These are phyloP conservation scores for Takifugu flavidus DNA, from an alignment of 2,113 vertebrate species.

Conservation along the genomic window DNA sequence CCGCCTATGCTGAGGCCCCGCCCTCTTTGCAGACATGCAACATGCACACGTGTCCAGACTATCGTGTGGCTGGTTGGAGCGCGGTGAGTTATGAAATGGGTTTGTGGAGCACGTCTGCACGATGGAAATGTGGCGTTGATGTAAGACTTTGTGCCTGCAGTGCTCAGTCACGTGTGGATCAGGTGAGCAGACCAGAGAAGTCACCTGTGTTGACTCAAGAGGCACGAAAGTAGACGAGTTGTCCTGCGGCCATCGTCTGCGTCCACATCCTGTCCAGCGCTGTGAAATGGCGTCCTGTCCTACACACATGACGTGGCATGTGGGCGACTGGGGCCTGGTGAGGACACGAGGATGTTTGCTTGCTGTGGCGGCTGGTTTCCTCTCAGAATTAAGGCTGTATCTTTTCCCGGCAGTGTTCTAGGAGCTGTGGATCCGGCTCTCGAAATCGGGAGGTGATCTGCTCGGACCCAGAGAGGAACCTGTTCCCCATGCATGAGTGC, in stretches of 20 bases:
- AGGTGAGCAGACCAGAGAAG: conserved; percentile 81
- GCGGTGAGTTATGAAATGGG: conserved; percentile 68
- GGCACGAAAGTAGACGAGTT: conserved; percentile 74
- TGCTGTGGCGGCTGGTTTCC: not conserved
- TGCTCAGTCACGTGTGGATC: conserved; percentile 88
- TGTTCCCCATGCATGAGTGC: conserved; percentile 77
- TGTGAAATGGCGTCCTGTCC: conserved; percentile 76
- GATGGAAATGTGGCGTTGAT: not conserved
- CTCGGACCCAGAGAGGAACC: conserved; percentile 74
- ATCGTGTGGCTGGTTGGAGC: conserved; percentile 79
- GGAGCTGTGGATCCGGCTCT: conserved; percentile 83
- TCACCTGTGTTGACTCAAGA: conserved; percentile 75
- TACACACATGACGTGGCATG: conserved; percentile 78
- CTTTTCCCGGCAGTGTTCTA: conserved; percentile 80
- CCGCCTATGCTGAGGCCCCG: conserved; percentile 77
- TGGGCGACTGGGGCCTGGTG: conserved; percentile 89
- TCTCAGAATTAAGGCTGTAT: not conserved
- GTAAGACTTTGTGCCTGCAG: conserved; percentile 60
- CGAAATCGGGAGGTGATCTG: conserved; percentile 89
- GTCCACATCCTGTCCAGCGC: conserved; percentile 66
- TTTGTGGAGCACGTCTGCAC: not conserved
- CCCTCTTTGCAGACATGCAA: conserved; percentile 82
- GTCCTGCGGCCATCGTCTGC: conserved; percentile 72
- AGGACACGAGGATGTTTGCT: conserved; percentile 44
- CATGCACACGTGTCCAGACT: conserved; percentile 77